Evolutionary conservation across 2,888 invertebrate species (phyloP), one percentile per base, ranked within the genome.

Genomic region (Pseudococcus jackbeardsleyi): DNA sequence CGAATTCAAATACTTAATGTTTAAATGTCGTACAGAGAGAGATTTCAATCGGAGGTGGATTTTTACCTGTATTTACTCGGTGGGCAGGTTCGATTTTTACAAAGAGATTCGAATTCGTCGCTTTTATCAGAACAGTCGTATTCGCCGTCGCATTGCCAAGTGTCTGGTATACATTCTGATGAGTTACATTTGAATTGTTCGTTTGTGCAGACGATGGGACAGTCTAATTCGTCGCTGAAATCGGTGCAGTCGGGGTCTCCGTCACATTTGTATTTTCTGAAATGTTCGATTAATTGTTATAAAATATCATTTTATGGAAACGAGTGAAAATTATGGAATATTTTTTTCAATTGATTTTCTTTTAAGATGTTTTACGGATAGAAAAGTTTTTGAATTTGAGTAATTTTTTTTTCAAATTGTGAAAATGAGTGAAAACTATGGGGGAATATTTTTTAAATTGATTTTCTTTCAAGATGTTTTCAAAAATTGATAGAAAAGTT

Each of bases 111-210:
- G 11, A 95, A 95, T 92, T 97, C 97, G 92, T 97, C 98, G 86
- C 95, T 95, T 15, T 94, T 94, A 92, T 97, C 97, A 19, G 95
- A 96, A 92, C 97, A 97, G 92, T 97, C 97, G 90, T 95, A 94
- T 93, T 93, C 91, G 7, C 90, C 86, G 90, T 96, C 96, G 91
- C 96, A 96, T 90, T 93, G 93, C 96, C 96, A 96, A 94, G 95
- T 96, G 91, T 95, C 95, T 1, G 97, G 97, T 90, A 98, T 96
- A 91, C 97, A 97, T 91, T 96, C 91, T 0, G 92, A 92, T 90
- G 91, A 92, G 5, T 91, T 90, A 89, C 93, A 93, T 26, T 91
- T 91, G 90, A 93, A 93, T 59, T 91, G 91, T 85, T 91, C 91
- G 46, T 90, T 90, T 84, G 91, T 91, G 89, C 92, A 92, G 39